A percentile compares a stretch with the other conserved stretches of the same genome.
Evolutionary conservation across 2,888 invertebrate species (phyloP).

Genomic region (Lathronympha strigana): DNA sequence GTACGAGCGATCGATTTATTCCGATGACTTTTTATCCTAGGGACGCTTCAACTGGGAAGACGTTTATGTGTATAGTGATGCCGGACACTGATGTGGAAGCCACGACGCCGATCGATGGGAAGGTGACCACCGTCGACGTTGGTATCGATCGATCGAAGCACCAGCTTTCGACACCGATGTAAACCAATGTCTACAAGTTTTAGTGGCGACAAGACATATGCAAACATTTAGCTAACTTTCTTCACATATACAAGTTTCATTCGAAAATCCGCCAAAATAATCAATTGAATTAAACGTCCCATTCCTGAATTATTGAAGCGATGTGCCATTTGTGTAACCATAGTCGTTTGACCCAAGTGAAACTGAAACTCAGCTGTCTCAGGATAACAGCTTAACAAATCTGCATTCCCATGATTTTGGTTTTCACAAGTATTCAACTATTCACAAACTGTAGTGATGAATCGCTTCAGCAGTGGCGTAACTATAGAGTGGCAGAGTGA

Average conservation of each 20-base stretch:
- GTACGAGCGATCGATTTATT: conserved; percentile 90
- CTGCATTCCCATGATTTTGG: too few relatives aligned
- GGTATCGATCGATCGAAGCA: conserved; percentile 81
- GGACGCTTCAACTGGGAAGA: conserved; percentile 91
- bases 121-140: conserved; percentile 86
- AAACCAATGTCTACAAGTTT: conserved; percentile 43
- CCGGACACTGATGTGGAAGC: conserved; percentile 89
- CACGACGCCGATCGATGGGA: conserved; percentile 84
- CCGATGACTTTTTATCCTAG: conserved; percentile 95
- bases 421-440: too few relatives aligned
- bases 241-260: background rate
- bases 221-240: background rate
- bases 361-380: too few relatives aligned
- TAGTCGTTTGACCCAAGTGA: too few relatives aligned
- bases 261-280: background rate
- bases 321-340: background rate
- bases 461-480: too few relatives aligned
- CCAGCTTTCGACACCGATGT: conserved; percentile 81
- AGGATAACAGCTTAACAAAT: too few relatives aligned
- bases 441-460: too few relatives aligned
- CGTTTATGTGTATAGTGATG: conserved; percentile 96
- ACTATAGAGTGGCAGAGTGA: too few relatives aligned
- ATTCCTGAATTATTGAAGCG: background rate
- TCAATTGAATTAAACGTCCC: background rate
- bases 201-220: background rate